Base-by-base conservation (phyloP, 2,888 invertebrate genomes). In the Cantharis rufa region DNA sequence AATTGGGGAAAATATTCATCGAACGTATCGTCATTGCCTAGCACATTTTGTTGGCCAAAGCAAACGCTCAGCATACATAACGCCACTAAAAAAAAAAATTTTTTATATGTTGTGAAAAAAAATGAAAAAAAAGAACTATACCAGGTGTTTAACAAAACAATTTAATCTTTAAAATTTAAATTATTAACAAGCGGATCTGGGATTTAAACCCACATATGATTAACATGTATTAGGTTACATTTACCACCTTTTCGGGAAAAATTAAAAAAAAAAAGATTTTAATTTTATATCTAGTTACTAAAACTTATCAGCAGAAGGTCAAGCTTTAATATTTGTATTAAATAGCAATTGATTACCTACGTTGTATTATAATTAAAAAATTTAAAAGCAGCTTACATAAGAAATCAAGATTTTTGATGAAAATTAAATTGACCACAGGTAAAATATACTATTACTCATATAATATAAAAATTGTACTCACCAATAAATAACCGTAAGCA, bases 1-100 rank as follows among this genome's bases (percentile, higher is more conserved):
- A 71, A 73, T 66, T 74, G 77, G 69, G 84, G 84, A 77, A 81
- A 84, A 79, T 83, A 86, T 10, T 82, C 81, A 75, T 86, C 85
- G 48, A 75, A 81, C 68, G 81, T 80, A 70, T 82, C 82, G 15
- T 61, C 76, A 48, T 48, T 48, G 21, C n/a, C 48, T n/a, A 48
- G 5, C 2, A 1, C n/a, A 48, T 48, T 48, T 48, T 48, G 7
- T 48, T 48, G 48, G 48, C 15, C 72, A 64, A 70, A 24, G 61
- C 70, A 64, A 61, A 61, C 70, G 1, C 16, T 70, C 21, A 70
- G n/a, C 21, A 72, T 15, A 64, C 70, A 76, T 16, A 70, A 13
- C 15, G 70, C 21, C 32, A 72, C 76, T 76, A 69, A 3, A 72
- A 76, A 76, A 62, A 69, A 64, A 32, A 24, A 24, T 7, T 9